These are phyloP conservation scores for Valencia hispanica DNA, from an alignment of 2,797 vertebrate genomes.

Conservation along the genomic window DNA sequence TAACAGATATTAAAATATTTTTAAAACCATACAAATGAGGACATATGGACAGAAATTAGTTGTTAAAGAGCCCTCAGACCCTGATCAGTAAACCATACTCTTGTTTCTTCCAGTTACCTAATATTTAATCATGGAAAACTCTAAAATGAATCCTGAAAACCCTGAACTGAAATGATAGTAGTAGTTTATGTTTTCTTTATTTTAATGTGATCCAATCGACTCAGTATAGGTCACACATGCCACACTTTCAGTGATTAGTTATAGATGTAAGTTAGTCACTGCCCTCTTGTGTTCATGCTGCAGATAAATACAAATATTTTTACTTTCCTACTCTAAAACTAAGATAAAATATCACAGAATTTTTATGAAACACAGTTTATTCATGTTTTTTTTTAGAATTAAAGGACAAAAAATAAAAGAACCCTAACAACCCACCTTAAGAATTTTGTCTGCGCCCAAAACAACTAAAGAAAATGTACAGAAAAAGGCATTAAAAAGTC, in stretches of 20 bases:
- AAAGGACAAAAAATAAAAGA: neutral
- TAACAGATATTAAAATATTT: too few relatives aligned
- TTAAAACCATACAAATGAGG: too few relatives aligned
- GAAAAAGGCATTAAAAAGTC: constrained; percentile 43
- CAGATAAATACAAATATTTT: constrained; percentile 25
- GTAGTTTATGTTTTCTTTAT: neutral
- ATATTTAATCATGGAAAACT: neutral
- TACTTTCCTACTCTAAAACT: constrained; percentile 3
- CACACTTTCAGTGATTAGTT: constrained; percentile 9
- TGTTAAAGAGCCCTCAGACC: neutral
- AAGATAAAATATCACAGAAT: neutral
- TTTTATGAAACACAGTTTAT: neutral
- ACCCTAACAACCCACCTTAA: constrained; percentile 85
- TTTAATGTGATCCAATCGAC: neutral
- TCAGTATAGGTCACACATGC: neutral
- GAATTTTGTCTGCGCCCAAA: constrained; percentile 89
- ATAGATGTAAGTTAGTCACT: constrained; percentile 56
- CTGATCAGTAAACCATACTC: neutral
- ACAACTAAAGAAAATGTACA: constrained; percentile 84
- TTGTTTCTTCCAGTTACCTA: neutral
- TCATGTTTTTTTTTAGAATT: neutral
- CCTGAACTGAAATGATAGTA: neutral
- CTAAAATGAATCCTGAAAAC: neutral
- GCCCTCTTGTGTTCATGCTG: constrained; percentile 62
- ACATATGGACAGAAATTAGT: too few relatives aligned